Conservation (phyloP, 2,888 invertebrate genomes). For the Drosophila eohydei region DNA sequence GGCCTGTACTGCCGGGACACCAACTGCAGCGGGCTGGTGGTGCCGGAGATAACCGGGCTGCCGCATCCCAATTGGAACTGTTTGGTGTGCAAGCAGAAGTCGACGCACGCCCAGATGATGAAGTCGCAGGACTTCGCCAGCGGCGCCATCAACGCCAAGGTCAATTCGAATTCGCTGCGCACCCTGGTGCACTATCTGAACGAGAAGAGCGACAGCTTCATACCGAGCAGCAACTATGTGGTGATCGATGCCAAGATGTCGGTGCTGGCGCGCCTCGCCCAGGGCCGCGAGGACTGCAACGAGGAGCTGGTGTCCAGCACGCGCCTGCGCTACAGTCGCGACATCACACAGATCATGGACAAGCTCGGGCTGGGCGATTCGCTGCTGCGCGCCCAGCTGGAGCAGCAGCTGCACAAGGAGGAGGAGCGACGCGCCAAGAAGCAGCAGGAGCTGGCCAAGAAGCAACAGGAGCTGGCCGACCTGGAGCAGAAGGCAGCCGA, state of each 20-base stretch:
- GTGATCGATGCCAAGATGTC: conserved; percentile 83
- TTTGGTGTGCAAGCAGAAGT: conserved; percentile 86
- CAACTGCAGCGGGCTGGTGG: conserved; percentile 81
- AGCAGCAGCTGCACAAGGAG: conserved; percentile 67
- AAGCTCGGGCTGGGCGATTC: conserved; percentile 83
- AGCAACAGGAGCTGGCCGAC: conserved; percentile 60
- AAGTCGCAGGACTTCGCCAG: conserved; percentile 83
- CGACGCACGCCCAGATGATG: conserved; percentile 81
- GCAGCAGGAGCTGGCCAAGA: conserved; percentile 59
- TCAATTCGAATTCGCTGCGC: conserved; percentile 77
- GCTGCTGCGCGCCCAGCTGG: conserved; percentile 81
- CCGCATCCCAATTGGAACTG: conserved; percentile 88
- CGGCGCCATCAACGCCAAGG: conserved; percentile 83
- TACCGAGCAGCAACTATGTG: conserved; percentile 83
- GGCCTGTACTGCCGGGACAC: conserved; percentile 85
- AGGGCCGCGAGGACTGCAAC: conserved; percentile 76
- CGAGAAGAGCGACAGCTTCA: conserved; percentile 81
- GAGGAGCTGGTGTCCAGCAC: conserved; percentile 75
- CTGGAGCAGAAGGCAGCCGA: conserved; percentile 68
- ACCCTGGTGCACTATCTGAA: conserved; percentile 82
- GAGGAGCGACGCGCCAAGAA: conserved; percentile 72
- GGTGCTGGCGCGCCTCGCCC: conserved; percentile 77
- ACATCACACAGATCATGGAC: conserved; percentile 82
- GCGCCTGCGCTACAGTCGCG: conserved; percentile 80
- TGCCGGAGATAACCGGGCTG: conserved; percentile 87